Conservation (phyloP, 2,888 invertebrate species). For the Stenotaenia linearis region DNA sequence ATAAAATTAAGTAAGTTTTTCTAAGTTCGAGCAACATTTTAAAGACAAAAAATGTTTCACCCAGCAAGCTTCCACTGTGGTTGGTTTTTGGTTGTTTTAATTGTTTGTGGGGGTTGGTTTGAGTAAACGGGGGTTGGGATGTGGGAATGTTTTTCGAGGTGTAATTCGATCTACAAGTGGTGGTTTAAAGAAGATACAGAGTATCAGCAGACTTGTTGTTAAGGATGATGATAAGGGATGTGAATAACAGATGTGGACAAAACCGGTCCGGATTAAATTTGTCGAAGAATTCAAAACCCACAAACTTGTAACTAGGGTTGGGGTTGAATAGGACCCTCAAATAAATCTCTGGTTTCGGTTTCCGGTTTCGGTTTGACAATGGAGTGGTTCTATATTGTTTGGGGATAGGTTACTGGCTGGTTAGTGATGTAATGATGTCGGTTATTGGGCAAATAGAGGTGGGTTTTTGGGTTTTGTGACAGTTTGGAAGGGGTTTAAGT, state of each 20-base stretch:
- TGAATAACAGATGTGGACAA: conserved; percentile 11
- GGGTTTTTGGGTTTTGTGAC: too few species aligned
- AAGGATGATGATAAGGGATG: conserved; percentile 14
- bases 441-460: background rate
- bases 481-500: too few species aligned
- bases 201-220: conserved; percentile 17
- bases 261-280: background rate
- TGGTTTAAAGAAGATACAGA: background rate
- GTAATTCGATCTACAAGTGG: background rate
- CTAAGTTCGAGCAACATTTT: too few species aligned
- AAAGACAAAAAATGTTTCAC: too few species aligned
- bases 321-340: background rate
- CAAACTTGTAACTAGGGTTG: background rate
- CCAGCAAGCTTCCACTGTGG: too few species aligned
- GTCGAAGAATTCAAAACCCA: background rate
- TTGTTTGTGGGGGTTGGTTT: background rate
- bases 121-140: background rate
- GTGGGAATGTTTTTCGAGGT: background rate
- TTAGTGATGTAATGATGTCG: background rate
- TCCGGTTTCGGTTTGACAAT: background rate
- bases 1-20: too few species aligned
- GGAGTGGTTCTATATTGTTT: background rate
- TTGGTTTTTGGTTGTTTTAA: background rate
- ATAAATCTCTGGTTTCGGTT: background rate
- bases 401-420: background rate